Percentiles rank a stretch among this genome's conserved stretches.
Conservation (phyloP, 2,888 invertebrate species). For the Acrocyrtus sp. region DNA sequence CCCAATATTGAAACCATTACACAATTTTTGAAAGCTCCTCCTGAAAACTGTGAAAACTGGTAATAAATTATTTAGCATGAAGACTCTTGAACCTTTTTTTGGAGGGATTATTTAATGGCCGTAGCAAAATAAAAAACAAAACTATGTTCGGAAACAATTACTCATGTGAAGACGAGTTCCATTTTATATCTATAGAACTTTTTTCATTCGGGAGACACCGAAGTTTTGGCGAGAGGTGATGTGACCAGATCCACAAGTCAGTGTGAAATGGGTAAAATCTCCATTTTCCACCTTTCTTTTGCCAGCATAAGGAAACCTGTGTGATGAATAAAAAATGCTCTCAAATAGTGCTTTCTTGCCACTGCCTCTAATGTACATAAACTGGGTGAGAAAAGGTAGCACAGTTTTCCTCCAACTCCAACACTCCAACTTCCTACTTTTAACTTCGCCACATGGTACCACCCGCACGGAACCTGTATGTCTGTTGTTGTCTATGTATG, state of each 20-base stretch:
- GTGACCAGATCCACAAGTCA: conserved; percentile 39
- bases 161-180: neutral
- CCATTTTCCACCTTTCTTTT: conserved; percentile 39
- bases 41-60: too few species aligned
- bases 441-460: conserved; percentile 37
- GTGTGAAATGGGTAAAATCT: conserved; percentile 28
- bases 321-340: neutral
- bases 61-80: too few species aligned
- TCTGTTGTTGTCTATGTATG: conserved; percentile 31
- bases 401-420: too few species aligned
- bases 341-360: neutral
- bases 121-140: neutral
- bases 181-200: too few species aligned
- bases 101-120: too few species aligned
- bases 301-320: conserved; percentile 13
- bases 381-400: neutral
- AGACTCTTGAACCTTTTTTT: too few species aligned
- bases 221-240: too few species aligned
- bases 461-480: conserved; percentile 31
- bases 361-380: too few species aligned
- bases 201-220: too few species aligned
- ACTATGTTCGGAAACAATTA: neutral
- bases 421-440: too few species aligned
- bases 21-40: too few species aligned
- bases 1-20: too few species aligned